A percentile compares a stretch with the other conserved stretches of the same genome.
Conservation (phyloP, 2,888 invertebrate species). For the Eristalinus aeneus region DNA sequence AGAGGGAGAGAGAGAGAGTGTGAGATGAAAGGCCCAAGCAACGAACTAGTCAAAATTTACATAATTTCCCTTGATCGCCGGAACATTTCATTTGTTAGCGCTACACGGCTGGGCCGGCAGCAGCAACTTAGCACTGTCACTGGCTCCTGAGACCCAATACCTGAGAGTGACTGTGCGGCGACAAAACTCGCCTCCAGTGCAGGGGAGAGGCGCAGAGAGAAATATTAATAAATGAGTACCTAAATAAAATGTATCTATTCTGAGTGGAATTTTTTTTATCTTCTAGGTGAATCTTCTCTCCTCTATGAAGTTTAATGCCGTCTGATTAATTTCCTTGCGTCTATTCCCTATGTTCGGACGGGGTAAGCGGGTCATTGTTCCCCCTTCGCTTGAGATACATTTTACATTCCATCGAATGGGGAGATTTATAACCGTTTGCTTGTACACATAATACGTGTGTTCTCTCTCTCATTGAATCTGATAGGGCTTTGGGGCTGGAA, state of each 20-base stretch:
- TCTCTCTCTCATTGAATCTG: background rate
- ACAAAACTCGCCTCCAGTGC: slow-evolving; percentile 1
- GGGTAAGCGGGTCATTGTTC: background rate
- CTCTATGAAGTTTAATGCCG: slow-evolving; percentile 62
- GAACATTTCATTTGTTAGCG: slow-evolving; percentile 34
- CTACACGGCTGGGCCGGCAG: background rate
- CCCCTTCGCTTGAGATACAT: background rate
- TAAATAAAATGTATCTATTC: slow-evolving; percentile 69
- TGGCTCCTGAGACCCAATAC: slow-evolving; percentile 15
- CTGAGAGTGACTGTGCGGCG: slow-evolving; percentile 7
- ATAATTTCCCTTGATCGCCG: slow-evolving; percentile 59
- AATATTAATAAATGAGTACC: slow-evolving; percentile 66
- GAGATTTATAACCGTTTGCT: background rate
- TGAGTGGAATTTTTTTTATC: slow-evolving; percentile 63
- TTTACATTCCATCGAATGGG: background rate
- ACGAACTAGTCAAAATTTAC: slow-evolving; percentile 50
- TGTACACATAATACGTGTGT: background rate
- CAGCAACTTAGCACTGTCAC: slow-evolving; percentile 26
- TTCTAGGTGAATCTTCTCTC: slow-evolving; percentile 66
- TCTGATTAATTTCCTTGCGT: slow-evolving; percentile 59
- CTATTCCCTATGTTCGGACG: slow-evolving; percentile 7
- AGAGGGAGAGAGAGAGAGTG: background rate
- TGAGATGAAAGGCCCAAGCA: background rate
- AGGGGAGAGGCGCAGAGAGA: slow-evolving; percentile 27
- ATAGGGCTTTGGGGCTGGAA: background rate